These are phyloP conservation scores for Lordiphosa stackelbergi DNA, from an alignment of 1,140 invertebrate species.

Conservation along the genomic window DNA sequence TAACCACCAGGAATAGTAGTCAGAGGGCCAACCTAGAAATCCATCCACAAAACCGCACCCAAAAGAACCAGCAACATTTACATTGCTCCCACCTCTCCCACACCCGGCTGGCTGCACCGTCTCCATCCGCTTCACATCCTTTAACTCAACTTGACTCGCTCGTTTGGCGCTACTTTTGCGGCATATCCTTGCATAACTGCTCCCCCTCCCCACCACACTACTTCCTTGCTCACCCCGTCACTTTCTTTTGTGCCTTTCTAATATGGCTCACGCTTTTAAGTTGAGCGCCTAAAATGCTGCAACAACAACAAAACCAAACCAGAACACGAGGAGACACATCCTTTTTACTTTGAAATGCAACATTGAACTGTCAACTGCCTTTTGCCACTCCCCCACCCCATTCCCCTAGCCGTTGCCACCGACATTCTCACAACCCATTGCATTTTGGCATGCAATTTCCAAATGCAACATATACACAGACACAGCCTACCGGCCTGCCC, in stretches of 20 bases:
- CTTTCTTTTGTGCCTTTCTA: conserved; percentile 53
- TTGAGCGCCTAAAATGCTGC: conserved; percentile 63
- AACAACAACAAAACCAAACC: conserved; percentile 9
- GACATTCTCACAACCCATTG: conserved; percentile 40
- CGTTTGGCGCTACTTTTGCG: conserved; percentile 60
- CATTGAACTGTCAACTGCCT: conserved; percentile 69
- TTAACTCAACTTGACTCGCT: conserved; percentile 55
- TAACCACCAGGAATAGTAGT: conserved; percentile 3
- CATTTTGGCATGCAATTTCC: conserved; percentile 66
- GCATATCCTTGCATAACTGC: conserved; percentile 40
- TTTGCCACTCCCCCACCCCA: not conserved
- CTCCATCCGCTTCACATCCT: conserved; percentile 13
- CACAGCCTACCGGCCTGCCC: conserved; percentile 19
- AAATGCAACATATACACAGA: conserved; percentile 44
- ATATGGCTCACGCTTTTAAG: conserved; percentile 33
- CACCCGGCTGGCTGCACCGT: not conserved
- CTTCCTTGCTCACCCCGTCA: conserved; percentile 16
- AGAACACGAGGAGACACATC: conserved; percentile 27
- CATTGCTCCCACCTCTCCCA: conserved; percentile 3
- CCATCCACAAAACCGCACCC: conserved; percentile 29
- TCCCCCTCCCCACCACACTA: not conserved
- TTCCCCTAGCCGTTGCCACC: not conserved
- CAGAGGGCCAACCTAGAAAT: not conserved
- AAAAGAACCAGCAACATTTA: conserved; percentile 42
- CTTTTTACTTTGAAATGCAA: conserved; percentile 60